Evolutionary conservation across 2,113 vertebrate species (phyloP).

Genomic region (Melanostigma gelatinosum): DNA sequence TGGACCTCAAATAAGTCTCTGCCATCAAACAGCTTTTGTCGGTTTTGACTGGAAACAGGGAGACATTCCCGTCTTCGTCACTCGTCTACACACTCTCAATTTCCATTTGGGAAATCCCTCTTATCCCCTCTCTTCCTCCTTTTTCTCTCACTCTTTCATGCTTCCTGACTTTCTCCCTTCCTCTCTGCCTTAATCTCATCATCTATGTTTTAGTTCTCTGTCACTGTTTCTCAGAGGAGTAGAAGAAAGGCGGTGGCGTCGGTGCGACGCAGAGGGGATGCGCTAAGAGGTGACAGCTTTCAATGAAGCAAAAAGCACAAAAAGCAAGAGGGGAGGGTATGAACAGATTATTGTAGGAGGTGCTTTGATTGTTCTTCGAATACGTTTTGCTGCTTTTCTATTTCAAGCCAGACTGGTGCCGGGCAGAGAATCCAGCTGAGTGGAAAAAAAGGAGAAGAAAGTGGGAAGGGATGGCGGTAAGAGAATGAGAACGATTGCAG

Average conservation of each 20-base stretch:
- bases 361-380: constrained; percentile 43
- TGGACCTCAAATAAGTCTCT: constrained; percentile 11
- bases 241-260: constrained; percentile 5
- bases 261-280: constrained; percentile 3
- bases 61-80: constrained; percentile 7
- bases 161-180: neutral
- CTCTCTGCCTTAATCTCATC: constrained; percentile 46
- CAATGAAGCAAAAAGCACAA: constrained; percentile 18
- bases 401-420: constrained; percentile 40
- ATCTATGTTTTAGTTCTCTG: constrained; percentile 41
- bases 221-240: constrained; percentile 27
- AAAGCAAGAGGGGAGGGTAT: constrained; percentile 1
- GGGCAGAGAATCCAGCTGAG: constrained; percentile 41
- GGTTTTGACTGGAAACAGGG: constrained; percentile 27
- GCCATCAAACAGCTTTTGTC: constrained; percentile 24
- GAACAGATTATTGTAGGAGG: constrained; percentile 48
- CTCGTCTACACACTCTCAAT: neutral
- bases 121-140: constrained; percentile 12
- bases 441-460: constrained; percentile 15
- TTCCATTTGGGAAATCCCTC: constrained; percentile 52
- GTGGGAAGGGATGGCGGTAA: neutral
- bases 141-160: constrained; percentile 13
- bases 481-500: constrained; percentile 4
- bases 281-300: constrained; percentile 16
- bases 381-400: constrained; percentile 53